Evolutionary conservation across 1,140 invertebrate species (phyloP).

Genomic region (Paramacrobiotus metropolitanus): DNA sequence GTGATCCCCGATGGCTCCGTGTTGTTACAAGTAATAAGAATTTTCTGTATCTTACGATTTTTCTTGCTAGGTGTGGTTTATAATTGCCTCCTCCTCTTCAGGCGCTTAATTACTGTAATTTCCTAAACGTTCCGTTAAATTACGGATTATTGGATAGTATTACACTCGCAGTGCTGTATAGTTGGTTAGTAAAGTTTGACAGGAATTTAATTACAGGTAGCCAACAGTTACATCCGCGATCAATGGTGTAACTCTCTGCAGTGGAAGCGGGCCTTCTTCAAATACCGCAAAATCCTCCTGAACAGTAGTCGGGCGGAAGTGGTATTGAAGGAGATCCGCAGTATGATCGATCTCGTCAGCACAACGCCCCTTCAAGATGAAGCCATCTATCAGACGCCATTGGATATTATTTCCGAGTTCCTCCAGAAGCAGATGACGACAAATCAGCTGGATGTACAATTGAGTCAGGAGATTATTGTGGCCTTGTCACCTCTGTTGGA

Average conservation of each 20-base stretch:
- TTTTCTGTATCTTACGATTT: no score
- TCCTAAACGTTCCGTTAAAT: no score
- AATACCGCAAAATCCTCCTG: constrained; percentile 44
- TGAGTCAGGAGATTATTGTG: constrained; percentile 31
- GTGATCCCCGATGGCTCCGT: constrained; percentile 50
- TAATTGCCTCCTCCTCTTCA: no score
- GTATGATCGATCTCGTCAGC: constrained; percentile 48
- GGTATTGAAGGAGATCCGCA: constrained; percentile 53
- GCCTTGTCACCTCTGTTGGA: constrained; percentile 33
- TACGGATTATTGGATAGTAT: no score
- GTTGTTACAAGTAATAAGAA: constrained; percentile 35
- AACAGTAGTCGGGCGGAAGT: constrained; percentile 41
- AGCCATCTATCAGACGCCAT: constrained; percentile 41
- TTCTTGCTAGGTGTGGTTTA: no score
- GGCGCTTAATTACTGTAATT: no score
- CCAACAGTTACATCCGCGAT: background rate
- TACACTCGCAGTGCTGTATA: no score
- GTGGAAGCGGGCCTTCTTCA: constrained; percentile 45
- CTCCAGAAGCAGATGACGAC: constrained; percentile 17
- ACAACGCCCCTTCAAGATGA: constrained; percentile 54
- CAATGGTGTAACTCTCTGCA: background rate
- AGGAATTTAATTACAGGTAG: constrained; percentile 8
- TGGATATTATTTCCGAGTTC: constrained; percentile 46
- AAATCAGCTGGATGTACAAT: constrained; percentile 8
- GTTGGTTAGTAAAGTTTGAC: no score